Conservation (phyloP, 37 sponge, comb jelly and placozoan species). For the Beroe ovata region DNA sequence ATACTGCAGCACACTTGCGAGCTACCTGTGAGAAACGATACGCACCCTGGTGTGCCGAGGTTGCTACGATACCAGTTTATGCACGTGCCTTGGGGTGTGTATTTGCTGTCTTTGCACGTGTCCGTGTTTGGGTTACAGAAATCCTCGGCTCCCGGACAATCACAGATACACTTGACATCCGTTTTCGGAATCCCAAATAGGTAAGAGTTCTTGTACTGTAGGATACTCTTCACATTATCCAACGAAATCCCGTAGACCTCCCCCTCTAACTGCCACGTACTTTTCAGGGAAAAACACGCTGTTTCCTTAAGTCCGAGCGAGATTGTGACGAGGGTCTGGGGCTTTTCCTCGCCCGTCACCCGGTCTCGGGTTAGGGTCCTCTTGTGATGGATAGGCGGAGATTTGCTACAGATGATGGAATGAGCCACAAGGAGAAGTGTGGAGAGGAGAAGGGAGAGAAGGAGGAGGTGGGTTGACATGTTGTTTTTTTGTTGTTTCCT, state of each 20-base stretch:
- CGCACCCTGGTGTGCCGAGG: background rate
- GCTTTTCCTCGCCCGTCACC: slow-evolving; percentile 23
- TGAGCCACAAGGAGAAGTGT: background rate
- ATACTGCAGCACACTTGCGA: slow-evolving; percentile 49
- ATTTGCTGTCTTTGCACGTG: slow-evolving; percentile 22
- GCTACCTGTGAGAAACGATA: background rate
- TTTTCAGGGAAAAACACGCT: slow-evolving; percentile 24
- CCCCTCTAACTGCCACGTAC: background rate
- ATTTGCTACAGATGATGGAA: slow-evolving; percentile 25
- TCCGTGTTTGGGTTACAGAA: slow-evolving; percentile 62
- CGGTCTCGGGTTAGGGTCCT: slow-evolving; percentile 1
- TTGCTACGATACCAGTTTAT: background rate
- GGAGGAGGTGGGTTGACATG: background rate
- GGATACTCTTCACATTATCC: slow-evolving; percentile 45
- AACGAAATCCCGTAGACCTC: slow-evolving; percentile 6
- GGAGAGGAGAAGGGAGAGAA: background rate
- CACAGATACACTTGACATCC: slow-evolving; percentile 52
- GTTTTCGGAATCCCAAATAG: background rate
- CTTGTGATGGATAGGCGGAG: slow-evolving; percentile 54
- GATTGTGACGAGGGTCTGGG: slow-evolving; percentile 36
- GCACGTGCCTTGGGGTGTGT: slow-evolving; percentile 12
- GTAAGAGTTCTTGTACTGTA: slow-evolving; percentile 44
- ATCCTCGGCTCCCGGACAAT: slow-evolving; percentile 58
- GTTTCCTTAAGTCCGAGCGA: slow-evolving; percentile 32
- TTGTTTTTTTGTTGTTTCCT: background rate